Base-by-base conservation (phyloP, 1,140 invertebrate species). In the Pseudoatta argentina region DNA sequence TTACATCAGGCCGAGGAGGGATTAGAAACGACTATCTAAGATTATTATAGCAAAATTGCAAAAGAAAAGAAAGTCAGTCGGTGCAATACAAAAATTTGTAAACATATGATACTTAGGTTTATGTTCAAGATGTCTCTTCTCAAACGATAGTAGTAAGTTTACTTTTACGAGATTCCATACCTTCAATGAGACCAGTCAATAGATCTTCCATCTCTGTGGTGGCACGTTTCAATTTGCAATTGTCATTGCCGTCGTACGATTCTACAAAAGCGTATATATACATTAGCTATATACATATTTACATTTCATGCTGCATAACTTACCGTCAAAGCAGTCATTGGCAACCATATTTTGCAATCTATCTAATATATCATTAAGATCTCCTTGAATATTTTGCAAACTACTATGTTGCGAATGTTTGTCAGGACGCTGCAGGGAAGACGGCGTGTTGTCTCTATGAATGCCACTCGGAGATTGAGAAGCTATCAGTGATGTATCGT, bases 311-410 rank as follows among this genome's bases (percentile, higher is more conserved):
- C 16, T 24, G 4, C 3, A 24, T 59, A 75, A 87, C 86, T 90
- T 93, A 93, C 95, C 94, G 87, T 95, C 94, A 3, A 94, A 91
- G 88, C 92, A 95, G 59, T 95, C 95, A 63, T 95, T 95, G 21
- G 95, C 93, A 18, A 96, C 94, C 94, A 96, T 95, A 91, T 95
- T 95, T 92, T 96, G 95, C 63, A 96, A 91, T 89, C 95, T 95
- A 83, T 95, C 95, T 72, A 96, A 91, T 86, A 96, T 96, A 87
- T 95, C 95, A 88, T 96, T 96, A 18, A 96, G 89, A 92, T 95
- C 95, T 27, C 94, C 94, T 92, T 96, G 95, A 89, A 96, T 94
- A 92, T 96, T 95, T 91, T 95, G 94, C 53, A 96, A 89, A 72
- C 95, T 95, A 86, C 94, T 95, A 39, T 95, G 94, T 71, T 94